A percentile compares a stretch with the other conserved stretches of the same genome.
Evolutionary conservation across 2,888 invertebrate species (phyloP).

Genomic region (Rhopalosiphum nymphaeae): DNA sequence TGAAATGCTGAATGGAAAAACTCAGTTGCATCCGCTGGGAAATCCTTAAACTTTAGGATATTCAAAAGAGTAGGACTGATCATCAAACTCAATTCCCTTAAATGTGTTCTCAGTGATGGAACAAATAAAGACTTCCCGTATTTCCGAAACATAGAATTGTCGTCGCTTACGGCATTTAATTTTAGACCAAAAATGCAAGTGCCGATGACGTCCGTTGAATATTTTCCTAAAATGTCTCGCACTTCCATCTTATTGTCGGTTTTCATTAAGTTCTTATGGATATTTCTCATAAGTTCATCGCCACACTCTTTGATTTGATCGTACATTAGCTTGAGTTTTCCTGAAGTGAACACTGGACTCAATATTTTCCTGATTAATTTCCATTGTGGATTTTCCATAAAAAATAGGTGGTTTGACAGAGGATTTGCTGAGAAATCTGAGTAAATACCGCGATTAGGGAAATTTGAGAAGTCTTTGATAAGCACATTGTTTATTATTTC

Average conservation of each 20-base stretch:
- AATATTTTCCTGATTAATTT: constrained; percentile 72
- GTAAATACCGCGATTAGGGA: constrained; percentile 71
- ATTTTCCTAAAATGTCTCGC: constrained; percentile 71
- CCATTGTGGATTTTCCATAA: constrained; percentile 73
- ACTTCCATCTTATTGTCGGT: constrained; percentile 69
- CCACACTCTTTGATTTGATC: constrained; percentile 71
- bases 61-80: constrained; percentile 66
- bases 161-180: constrained; percentile 70
- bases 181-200: constrained; percentile 72
- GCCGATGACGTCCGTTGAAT: constrained; percentile 72
- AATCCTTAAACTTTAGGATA: constrained; percentile 66
- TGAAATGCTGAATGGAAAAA: constrained; percentile 62
- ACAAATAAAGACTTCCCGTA: constrained; percentile 70
- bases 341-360: constrained; percentile 73
- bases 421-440: constrained; percentile 69
- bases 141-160: constrained; percentile 70
- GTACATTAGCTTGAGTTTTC: constrained; percentile 74
- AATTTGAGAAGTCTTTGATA: constrained; percentile 72
- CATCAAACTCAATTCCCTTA: constrained; percentile 64
- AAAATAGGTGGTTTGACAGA: constrained; percentile 70
- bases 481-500: constrained; percentile 72
- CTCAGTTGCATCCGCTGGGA: constrained; percentile 62
- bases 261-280: background rate
- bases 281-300: constrained; percentile 68
- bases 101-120: constrained; percentile 69